Evolutionary conservation across 2,113 vertebrate species (phyloP).

Genomic region (Pterocles gutturalis): DNA sequence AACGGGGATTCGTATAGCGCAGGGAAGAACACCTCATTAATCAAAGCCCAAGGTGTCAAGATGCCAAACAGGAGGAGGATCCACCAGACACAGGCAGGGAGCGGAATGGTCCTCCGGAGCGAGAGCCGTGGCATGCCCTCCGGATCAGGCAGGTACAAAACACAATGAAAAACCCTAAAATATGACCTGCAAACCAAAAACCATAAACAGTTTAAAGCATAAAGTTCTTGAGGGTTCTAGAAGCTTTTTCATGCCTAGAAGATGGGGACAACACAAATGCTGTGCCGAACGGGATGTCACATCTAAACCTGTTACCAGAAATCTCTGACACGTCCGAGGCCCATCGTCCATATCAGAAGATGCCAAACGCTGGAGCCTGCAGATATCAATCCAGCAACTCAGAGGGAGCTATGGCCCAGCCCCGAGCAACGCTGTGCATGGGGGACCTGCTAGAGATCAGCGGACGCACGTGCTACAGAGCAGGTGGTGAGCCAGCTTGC

Average conservation of each 20-base stretch:
- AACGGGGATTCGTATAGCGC: neutral
- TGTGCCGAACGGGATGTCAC: fast-evolving
- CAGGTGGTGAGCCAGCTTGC: neutral
- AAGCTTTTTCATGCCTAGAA: neutral
- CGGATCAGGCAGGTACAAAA: neutral
- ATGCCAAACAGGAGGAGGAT: conserved; percentile 42
- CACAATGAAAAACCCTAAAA: neutral
- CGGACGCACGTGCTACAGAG: fast-evolving
- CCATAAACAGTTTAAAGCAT: fast-evolving
- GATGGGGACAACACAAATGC: neutral
- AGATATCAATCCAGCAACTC: neutral
- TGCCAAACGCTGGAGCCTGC: fast-evolving
- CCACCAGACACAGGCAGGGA: neutral
- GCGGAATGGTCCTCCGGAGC: neutral
- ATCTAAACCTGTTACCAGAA: neutral
- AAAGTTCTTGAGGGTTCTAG: neutral
- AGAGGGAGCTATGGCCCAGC: neutral
- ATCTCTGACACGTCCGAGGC: neutral
- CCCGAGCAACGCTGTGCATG: neutral
- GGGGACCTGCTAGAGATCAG: neutral
- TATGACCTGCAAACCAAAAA: fast-evolving
- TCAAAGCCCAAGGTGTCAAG: conserved; percentile 57
- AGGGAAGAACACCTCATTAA: conserved; percentile 61
- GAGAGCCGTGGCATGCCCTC: neutral
- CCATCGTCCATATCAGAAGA: neutral